Evolutionary conservation across 2,113 vertebrate species (phyloP), one percentile per base, ranked within the genome.

Genomic region (Eptesicus fuscus): DNA sequence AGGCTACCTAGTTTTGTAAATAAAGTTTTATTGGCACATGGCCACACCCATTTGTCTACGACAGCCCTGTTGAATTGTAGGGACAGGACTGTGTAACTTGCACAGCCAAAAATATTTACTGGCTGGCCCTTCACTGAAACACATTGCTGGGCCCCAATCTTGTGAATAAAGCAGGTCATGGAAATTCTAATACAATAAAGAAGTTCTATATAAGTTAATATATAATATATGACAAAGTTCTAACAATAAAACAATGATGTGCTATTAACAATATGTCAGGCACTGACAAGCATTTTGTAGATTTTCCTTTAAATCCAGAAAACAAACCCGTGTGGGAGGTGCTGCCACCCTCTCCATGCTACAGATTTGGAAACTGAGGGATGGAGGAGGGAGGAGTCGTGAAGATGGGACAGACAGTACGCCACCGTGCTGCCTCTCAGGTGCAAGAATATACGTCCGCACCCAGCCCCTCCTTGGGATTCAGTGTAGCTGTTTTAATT

Each of bases 351-450:
- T 12, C 18, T 20, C 32, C n/a, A 4, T 23, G 59, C 28, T 40
- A 32, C 63, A 69, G 47, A 74, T 40, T 18, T 5, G 16, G 80
- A 74, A 65, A 83, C 51, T 40, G 83, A 92, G 77, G 69, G 40
- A 7, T 2, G 0, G 67, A 13, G 35, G 37, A 20, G 30, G 9
- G 11, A 37, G 47, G 12, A 18, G 23, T 63, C 1, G 1, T 2
- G 14, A 65, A 42, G 86, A n/a, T n/a, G 42, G 30, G 79, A 35
- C 12, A 17, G 17, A 51, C 9, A 7, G 42, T 1, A 10, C 0
- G 2, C 47, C 11, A 3, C 32, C 22, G 1, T 2, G 17, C 51
- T 80, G 65, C 73, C 74, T 56, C 12, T 32, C 5, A 7, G 37
- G 22, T 3, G 16, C 20, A 28, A 44, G 37, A 56, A 4, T 53